Percentiles rank a stretch among this genome's conserved stretches.
phyloP scores from a whole-genome alignment of 2,113 vertebrate genomes.

The Cololabis saira region DNA sequence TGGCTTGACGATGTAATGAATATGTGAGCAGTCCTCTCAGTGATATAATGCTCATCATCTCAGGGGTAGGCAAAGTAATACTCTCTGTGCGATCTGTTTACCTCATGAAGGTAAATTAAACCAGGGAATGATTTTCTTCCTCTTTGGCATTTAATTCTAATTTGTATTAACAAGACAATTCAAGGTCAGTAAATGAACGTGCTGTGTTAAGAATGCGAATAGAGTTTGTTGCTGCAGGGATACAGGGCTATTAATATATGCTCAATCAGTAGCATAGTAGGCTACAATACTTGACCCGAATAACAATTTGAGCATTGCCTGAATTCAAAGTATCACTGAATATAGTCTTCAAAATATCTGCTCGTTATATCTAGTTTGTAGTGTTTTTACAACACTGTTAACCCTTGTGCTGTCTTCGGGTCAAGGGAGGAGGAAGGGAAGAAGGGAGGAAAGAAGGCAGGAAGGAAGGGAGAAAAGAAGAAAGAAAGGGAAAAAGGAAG shows the following conservation, averaged over 20 bases:
- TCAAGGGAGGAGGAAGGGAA: no score
- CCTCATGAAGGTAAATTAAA: slow-evolving; percentile 60
- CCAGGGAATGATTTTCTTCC: slow-evolving; percentile 59
- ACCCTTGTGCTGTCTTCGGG: no score
- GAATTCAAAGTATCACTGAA: slow-evolving; percentile 25
- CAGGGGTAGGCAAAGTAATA: slow-evolving; percentile 43
- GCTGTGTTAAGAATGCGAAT: slow-evolving; percentile 70
- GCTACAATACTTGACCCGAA: slow-evolving; percentile 72
- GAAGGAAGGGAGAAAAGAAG: no score
- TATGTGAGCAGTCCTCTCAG: slow-evolving; percentile 52
- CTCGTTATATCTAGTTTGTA: slow-evolving; percentile 30
- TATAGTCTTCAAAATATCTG: slow-evolving; percentile 19
- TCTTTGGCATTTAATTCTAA: slow-evolving; percentile 70
- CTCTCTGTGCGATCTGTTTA: slow-evolving; percentile 60
- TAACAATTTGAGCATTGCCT: slow-evolving; percentile 68
- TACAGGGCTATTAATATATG: slow-evolving; percentile 70
- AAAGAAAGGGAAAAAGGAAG: no score
- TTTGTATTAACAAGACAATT: slow-evolving; percentile 74
- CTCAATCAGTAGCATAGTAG: slow-evolving; percentile 66
- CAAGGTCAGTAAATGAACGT: slow-evolving; percentile 75
- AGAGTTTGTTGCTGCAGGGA: slow-evolving; percentile 63
- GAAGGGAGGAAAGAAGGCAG: no score
- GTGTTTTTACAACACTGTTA: slow-evolving; percentile 15
- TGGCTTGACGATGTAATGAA: slow-evolving; percentile 37
- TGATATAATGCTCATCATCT: slow-evolving; percentile 58